A percentile compares a stretch with the other conserved stretches of the same genome.
phyloP scores from a whole-genome alignment of 2,113 vertebrate species.

The Pluvianellus socialis region DNA sequence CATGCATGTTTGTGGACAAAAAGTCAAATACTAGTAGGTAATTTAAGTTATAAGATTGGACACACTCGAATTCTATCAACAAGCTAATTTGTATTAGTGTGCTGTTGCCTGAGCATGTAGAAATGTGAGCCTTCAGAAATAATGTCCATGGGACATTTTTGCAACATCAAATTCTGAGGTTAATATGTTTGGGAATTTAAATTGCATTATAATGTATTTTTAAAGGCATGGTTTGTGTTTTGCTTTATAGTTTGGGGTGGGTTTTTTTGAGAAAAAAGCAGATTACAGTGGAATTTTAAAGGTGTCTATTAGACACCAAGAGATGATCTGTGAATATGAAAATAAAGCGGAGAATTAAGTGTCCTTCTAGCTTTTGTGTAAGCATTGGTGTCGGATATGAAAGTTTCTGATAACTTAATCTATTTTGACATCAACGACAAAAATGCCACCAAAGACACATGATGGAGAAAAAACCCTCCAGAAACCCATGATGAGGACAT shows the following conservation, averaged over 20 bases:
- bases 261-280: background rate
- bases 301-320: background rate
- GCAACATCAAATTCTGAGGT: background rate
- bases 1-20: background rate
- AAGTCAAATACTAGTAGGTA: background rate
- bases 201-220: background rate
- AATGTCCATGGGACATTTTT: background rate
- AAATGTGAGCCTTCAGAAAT: background rate
- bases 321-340: background rate
- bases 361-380: background rate
- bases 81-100: background rate
- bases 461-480: background rate
- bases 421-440: background rate
- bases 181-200: background rate
- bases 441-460: background rate
- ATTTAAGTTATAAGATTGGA: background rate
- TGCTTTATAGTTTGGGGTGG: background rate
- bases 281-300: background rate
- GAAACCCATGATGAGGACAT: background rate
- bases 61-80: background rate
- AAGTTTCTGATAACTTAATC: background rate
- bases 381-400: background rate
- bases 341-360: background rate
- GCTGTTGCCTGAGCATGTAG: background rate
- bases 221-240: background rate